These are phyloP conservation scores for Leptatherina wallacei DNA, from an alignment of 2,797 vertebrate species.

Conservation along the genomic window DNA sequence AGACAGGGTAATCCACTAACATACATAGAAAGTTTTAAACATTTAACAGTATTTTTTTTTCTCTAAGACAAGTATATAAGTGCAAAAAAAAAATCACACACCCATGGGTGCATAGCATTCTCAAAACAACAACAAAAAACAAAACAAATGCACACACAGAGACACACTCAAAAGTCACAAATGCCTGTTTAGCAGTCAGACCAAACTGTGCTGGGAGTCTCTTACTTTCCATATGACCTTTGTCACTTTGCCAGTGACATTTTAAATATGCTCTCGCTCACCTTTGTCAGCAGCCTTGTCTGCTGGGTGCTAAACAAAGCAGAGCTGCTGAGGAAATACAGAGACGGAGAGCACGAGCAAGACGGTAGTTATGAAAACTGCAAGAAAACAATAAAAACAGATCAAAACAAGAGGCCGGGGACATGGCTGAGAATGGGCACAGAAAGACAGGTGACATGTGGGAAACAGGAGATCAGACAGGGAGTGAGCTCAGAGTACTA, in stretches of 20 bases:
- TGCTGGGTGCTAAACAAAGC: constrained; percentile 79
- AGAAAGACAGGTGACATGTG: constrained; percentile 35
- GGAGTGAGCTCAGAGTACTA: neutral
- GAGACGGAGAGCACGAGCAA: constrained; percentile 41
- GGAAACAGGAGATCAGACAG: constrained; percentile 22
- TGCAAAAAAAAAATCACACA: constrained; percentile 14
- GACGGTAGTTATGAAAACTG: constrained; percentile 32
- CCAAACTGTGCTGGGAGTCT: constrained; percentile 79
- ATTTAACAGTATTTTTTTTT: constrained; percentile 16
- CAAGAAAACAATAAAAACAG: constrained; percentile 49
- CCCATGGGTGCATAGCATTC: constrained; percentile 32
- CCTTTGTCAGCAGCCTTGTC: constrained; percentile 77
- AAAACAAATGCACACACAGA: constrained; percentile 3
- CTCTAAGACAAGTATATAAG: neutral
- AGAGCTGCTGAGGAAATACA: constrained; percentile 53
- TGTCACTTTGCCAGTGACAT: constrained; percentile 83
- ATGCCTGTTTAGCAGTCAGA: constrained; percentile 80
- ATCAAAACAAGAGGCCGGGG: constrained; percentile 52
- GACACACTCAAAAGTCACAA: constrained; percentile 11
- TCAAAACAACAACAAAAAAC: constrained; percentile 12
- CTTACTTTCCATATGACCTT: constrained; percentile 84
- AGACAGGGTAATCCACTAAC: neutral
- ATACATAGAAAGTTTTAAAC: constrained; percentile 10
- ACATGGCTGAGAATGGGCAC: constrained; percentile 27
- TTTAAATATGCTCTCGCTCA: constrained; percentile 81